Conservation (phyloP, 35 echinoderm and acorn worm species). For the Ptychodera flava region DNA sequence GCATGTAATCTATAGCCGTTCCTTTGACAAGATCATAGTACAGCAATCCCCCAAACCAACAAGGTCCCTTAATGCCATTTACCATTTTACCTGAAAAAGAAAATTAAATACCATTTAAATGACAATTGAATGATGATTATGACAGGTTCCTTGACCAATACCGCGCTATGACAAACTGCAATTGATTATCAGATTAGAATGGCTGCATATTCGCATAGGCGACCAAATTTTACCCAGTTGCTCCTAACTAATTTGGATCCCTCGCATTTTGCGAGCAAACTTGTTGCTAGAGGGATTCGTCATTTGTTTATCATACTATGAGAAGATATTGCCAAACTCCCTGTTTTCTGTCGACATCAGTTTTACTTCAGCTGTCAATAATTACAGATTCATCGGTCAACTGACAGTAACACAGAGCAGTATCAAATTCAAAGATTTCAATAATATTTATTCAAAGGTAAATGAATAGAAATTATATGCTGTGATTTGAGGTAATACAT, state of each 20-base stretch:
- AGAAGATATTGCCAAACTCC: no score
- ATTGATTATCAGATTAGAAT: not conserved
- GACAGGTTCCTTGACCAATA: not conserved
- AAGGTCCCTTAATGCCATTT: slow-evolving; percentile 25
- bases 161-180: not conserved
- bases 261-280: not conserved
- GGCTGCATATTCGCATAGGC: not conserved
- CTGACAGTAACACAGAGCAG: no score
- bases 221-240: not conserved
- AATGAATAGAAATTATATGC: no score
- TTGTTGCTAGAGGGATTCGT: not conserved
- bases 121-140: no score
- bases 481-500: no score
- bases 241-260: not conserved
- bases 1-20: slow-evolving; percentile 30
- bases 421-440: no score
- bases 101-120: no score
- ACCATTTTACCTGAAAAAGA: not conserved
- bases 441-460: no score
- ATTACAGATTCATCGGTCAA: no score
- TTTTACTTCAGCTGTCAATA: no score
- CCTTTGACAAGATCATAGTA: slow-evolving; percentile 11
- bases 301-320: no score
- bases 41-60: not conserved
- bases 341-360: no score